Percentiles rank a stretch among this genome's conserved stretches.
Evolutionary conservation across 2,797 vertebrate genomes (phyloP).

Genomic region (Melanotaenia maccullochi): DNA sequence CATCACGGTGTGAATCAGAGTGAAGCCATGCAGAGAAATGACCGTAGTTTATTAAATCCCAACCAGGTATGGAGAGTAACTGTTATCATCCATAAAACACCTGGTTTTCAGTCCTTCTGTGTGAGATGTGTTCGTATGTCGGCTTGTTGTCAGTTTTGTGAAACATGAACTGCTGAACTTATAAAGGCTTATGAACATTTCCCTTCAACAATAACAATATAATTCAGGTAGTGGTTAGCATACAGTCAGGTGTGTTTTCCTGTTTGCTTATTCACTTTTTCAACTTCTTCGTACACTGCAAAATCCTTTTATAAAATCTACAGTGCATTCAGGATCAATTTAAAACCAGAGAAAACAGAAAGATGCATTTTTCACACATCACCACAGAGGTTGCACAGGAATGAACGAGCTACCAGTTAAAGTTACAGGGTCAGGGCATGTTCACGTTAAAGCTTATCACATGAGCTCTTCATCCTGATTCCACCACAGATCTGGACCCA

Average conservation of each 20-base stretch:
- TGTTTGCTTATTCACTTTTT: too few relatives aligned
- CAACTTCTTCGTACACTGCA: too few relatives aligned
- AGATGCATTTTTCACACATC: background rate
- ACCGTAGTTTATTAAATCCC: constrained; percentile 32
- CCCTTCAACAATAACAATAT: too few relatives aligned
- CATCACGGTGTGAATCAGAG: background rate
- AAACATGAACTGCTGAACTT: too few relatives aligned
- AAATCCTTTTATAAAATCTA: too few relatives aligned
- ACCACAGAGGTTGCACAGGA: background rate
- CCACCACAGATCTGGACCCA: background rate
- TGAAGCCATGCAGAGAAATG: constrained; percentile 48
- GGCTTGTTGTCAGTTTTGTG: too few relatives aligned
- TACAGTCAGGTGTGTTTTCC: too few relatives aligned
- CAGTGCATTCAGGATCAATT: background rate
- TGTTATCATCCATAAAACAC: background rate
- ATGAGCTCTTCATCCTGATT: background rate
- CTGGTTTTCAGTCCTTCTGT: background rate
- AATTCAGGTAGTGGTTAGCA: too few relatives aligned
- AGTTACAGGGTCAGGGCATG: too few relatives aligned
- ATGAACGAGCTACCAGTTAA: background rate
- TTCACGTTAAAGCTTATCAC: background rate
- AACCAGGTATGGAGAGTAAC: constrained; percentile 17
- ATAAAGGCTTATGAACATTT: too few relatives aligned
- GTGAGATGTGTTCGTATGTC: too few relatives aligned
- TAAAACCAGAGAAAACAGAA: too few relatives aligned